Conservation (phyloP, 2,113 vertebrate genomes). For the Calidris pygmaea region DNA sequence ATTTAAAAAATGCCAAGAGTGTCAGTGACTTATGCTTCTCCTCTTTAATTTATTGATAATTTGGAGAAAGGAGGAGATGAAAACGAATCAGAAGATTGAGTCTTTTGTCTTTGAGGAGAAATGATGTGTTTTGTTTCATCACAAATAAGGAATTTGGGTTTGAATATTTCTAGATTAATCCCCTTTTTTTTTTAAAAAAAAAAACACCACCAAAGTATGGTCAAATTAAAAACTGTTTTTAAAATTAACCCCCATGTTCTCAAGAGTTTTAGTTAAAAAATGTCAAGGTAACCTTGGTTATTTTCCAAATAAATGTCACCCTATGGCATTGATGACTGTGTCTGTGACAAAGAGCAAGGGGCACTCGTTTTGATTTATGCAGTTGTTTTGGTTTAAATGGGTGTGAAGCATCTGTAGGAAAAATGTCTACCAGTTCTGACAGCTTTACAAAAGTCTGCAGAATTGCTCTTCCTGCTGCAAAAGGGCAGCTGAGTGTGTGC, state of each 20-base stretch:
- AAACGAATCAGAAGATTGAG: background rate
- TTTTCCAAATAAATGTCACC: background rate
- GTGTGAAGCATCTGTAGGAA: background rate
- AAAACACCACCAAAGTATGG: background rate
- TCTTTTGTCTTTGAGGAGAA: background rate
- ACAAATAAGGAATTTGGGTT: background rate
- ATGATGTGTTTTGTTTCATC: background rate
- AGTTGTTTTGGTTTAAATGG: background rate
- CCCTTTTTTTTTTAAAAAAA: background rate
- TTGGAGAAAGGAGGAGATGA: background rate
- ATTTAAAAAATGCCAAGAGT: background rate
- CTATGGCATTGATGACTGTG: background rate
- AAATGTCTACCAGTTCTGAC: background rate
- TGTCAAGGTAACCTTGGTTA: accelerated
- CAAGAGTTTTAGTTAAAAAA: background rate
- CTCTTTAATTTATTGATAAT: background rate
- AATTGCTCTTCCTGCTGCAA: background rate
- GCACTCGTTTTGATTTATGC: background rate
- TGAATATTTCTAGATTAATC: background rate
- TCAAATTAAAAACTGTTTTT: background rate
- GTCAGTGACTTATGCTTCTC: background rate
- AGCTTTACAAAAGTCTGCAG: background rate
- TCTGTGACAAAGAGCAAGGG: background rate
- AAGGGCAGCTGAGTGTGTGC: background rate
- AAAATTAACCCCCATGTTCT: background rate